Conservation (phyloP, 2,888 invertebrate species). For the Philonicus albiceps region DNA sequence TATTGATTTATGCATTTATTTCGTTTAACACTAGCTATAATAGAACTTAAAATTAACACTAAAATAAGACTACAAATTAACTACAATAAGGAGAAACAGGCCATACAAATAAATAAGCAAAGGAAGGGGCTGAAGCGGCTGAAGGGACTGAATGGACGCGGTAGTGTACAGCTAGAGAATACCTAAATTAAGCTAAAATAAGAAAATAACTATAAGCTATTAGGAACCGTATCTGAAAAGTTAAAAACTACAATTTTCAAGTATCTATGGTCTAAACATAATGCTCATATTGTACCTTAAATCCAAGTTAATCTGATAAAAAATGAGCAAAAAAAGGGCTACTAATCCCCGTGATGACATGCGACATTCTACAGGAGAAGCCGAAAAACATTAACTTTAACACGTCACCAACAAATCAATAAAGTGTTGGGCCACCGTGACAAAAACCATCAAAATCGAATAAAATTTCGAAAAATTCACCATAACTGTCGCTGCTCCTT, state of each 20-base stretch:
- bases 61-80: no score
- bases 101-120: no score
- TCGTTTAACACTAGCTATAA: no score
- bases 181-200: no score
- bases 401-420: constrained; percentile 26
- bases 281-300: background rate
- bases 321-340: background rate
- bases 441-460: constrained; percentile 2
- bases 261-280: background rate
- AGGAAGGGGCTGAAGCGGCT: no score
- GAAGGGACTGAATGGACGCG: no score
- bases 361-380: background rate
- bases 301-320: background rate
- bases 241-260: background rate
- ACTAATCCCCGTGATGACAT: background rate
- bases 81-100: no score
- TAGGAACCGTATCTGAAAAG: no score
- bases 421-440: constrained; percentile 1
- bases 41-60: no score
- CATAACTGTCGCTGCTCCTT: constrained; percentile 34
- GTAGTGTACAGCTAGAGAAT: no score
- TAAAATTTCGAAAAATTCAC: constrained; percentile 22
- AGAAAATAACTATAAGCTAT: no score
- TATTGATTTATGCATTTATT: no score
- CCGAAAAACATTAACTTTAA: background rate